These are phyloP conservation scores for Sweltsa coloradensis DNA, from an alignment of 1,140 invertebrate genomes.

Conservation along the genomic window DNA sequence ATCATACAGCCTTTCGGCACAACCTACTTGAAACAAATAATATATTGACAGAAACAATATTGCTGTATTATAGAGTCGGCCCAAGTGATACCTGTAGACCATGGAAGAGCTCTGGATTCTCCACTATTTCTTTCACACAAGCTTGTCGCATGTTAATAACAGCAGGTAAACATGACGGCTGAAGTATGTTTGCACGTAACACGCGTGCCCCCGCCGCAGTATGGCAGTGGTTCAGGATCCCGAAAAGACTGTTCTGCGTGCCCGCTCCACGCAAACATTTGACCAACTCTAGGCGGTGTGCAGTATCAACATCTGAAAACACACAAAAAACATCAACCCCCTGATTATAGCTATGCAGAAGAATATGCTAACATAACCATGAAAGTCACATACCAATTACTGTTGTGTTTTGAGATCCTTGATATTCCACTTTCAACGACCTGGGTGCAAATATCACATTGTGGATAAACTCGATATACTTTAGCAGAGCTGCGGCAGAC, in stretches of 20 bases:
- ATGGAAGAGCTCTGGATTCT: slow-evolving; percentile 45
- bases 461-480: slow-evolving; percentile 70
- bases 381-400: slow-evolving; percentile 68
- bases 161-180: slow-evolving; percentile 53
- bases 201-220: slow-evolving; percentile 64
- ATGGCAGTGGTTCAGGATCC: slow-evolving; percentile 62
- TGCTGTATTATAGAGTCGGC: no score
- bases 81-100: slow-evolving; percentile 29
- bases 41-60: no score
- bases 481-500: slow-evolving; percentile 64
- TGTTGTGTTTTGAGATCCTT: slow-evolving; percentile 68
- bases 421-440: slow-evolving; percentile 70
- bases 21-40: no score
- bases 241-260: slow-evolving; percentile 47
- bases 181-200: slow-evolving; percentile 68
- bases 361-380: no score
- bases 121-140: slow-evolving; percentile 60
- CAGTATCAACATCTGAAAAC: slow-evolving; percentile 48
- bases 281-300: slow-evolving; percentile 61
- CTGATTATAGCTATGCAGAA: no score
- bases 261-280: slow-evolving; percentile 32
- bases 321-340: no score
- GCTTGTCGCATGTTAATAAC: slow-evolving; percentile 55
- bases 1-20: no score
- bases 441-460: slow-evolving; percentile 61